phyloP scores from a whole-genome alignment of 1,140 invertebrate genomes.

The Meloidogyne hapla region DNA sequence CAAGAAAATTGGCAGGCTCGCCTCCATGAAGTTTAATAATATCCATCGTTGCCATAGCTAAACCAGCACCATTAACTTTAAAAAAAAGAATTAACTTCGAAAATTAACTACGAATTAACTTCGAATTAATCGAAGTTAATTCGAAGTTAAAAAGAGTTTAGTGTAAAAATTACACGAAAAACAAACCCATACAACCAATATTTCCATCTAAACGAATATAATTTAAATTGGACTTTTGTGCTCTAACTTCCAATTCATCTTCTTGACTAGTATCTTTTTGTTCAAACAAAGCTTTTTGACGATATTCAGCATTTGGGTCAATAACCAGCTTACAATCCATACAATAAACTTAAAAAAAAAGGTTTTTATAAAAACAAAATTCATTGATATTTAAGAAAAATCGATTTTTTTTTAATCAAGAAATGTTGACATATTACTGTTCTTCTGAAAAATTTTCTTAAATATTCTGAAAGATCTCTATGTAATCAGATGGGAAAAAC shows the following conservation, averaged over 20 bases:
- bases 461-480: no score
- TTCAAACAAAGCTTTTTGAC: constrained; percentile 85
- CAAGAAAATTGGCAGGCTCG: constrained; percentile 86
- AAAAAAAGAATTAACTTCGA: constrained; percentile 15
- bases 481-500: no score
- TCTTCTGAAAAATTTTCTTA: no score
- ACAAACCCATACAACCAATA: constrained; percentile 66
- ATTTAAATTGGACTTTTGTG: constrained; percentile 86
- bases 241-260: constrained; percentile 88
- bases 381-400: no score
- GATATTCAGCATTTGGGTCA: constrained; percentile 90
- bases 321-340: constrained; percentile 87
- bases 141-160: no score
- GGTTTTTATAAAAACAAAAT: background rate
- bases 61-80: constrained; percentile 86
- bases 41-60: constrained; percentile 78
- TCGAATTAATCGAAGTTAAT: no score
- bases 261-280: constrained; percentile 86
- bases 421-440: no score
- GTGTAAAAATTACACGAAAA: background rate
- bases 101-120: no score
- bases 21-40: constrained; percentile 72
- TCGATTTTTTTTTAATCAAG: no score
- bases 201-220: constrained; percentile 92
- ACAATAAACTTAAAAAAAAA: constrained; percentile 75